Percentiles rank a stretch among this genome's conserved stretches.
Evolutionary conservation across 2,797 vertebrate species (phyloP).

Genomic region (Enteromius fasciolatus): DNA sequence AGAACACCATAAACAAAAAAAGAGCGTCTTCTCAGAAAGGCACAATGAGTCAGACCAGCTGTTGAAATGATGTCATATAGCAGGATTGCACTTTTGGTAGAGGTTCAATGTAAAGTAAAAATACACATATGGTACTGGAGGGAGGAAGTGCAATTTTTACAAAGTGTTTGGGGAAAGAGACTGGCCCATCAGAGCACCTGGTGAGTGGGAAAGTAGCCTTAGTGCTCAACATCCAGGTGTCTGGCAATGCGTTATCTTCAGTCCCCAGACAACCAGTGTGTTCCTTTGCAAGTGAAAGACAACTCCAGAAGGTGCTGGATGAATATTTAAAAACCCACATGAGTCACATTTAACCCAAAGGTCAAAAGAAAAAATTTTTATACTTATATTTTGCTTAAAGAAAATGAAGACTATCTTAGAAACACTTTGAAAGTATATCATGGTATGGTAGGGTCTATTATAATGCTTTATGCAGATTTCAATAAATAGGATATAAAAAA

Average conservation of each 20-base stretch:
- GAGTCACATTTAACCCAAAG: background rate
- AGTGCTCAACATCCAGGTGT: conserved; percentile 48
- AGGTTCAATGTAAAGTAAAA: conserved; percentile 57
- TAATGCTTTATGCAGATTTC: background rate
- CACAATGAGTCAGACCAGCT: conserved; percentile 53
- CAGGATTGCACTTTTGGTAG: conserved; percentile 60
- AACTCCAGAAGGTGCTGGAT: conserved; percentile 14
- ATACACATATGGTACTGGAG: conserved; percentile 61
- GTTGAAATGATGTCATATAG: conserved; percentile 70
- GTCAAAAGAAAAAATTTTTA: background rate
- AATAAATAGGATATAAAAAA: background rate
- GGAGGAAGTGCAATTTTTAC: conserved; percentile 56
- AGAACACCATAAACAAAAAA: conserved; percentile 53
- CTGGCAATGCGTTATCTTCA: conserved; percentile 45
- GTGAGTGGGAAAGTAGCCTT: conserved; percentile 27
- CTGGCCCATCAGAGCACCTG: conserved; percentile 41
- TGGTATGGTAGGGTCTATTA: background rate
- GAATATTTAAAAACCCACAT: conserved; percentile 12
- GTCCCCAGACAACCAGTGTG: conserved; percentile 42
- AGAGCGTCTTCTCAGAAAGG: conserved; percentile 56
- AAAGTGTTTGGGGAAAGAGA: conserved; percentile 12
- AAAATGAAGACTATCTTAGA: background rate
- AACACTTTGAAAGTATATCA: background rate
- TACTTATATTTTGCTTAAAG: background rate
- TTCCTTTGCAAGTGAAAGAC: conserved; percentile 7